These are phyloP conservation scores for Tetropium fuscum DNA, from an alignment of 2,888 invertebrate species.

Conservation along the genomic window DNA sequence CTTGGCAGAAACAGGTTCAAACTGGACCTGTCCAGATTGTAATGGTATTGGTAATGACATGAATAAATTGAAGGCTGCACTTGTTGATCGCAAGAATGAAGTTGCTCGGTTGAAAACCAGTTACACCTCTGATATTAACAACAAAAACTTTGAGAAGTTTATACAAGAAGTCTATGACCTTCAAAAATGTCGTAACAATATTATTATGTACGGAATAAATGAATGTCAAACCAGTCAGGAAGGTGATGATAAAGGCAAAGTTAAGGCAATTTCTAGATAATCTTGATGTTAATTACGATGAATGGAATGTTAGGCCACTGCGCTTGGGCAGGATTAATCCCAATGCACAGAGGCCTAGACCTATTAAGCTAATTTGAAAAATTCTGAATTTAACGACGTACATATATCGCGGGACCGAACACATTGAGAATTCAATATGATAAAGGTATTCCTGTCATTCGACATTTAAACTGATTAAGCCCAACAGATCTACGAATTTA, in stretches of 20 bases:
- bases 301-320: neutral
- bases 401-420: neutral
- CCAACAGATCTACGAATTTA: neutral
- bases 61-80: no score
- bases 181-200: neutral
- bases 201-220: neutral
- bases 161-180: neutral
- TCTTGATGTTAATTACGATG: neutral
- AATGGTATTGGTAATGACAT: no score
- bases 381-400: neutral
- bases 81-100: no score
- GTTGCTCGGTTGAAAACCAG: no score
- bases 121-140: no score
- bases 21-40: no score
- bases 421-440: neutral
- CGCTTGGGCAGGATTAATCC: neutral
- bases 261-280: no score
- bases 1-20: no score
- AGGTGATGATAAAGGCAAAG: no score
- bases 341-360: neutral
- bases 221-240: no score
- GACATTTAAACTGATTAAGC: neutral
- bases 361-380: neutral
- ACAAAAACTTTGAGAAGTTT: neutral
- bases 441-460: neutral